Base-by-base conservation (phyloP, 1,140 invertebrate genomes). In the Anoplophora glabripennis region DNA sequence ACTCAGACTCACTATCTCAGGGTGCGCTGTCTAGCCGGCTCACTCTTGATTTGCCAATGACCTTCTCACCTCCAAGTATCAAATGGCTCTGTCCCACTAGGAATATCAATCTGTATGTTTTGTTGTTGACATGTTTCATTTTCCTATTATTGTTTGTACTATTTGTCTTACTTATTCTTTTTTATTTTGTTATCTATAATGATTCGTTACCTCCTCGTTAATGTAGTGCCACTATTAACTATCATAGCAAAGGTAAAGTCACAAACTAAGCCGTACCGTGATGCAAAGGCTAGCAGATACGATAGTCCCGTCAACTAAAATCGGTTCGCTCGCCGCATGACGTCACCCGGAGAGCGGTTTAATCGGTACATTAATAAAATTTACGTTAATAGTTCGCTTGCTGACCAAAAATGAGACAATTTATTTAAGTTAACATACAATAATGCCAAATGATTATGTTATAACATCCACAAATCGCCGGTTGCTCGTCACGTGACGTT, bases 31-130 rank as follows among this genome's bases (percentile, higher is more conserved):
- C 51, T 64, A 59, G 61, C 55, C 64, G 56, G 62, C 44, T 69
- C 58, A 65, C 65, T 69, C 64, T 70, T 72, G 62, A 61, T 57
- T 28, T 70, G 67, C 67, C 58, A 70, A 72, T 66, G 66, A 71
- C 70, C 69, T 70, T 70, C 68, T 71, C 73, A 77, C 75, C 77
- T 78, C 77, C 77, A 78, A 78, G 77, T 78, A 78, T 78, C 77
- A 78, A 77, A 75, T 72, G 74, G 73, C 75, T 77, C 75, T 71
- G 72, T 73, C 75, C 74, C 74, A 71, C 66, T 73, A 73, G 66
- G 70, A 72, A 64, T 74, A 72, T 72, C 66, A 69, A 54, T 54
- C 52, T 54, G 52, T 54, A 54, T 54, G 64, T 72, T 72, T 73
- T 75, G 67, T 69, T 72, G 68, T 71, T 72, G 64, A 71, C 54